Evolutionary conservation across 1,140 invertebrate genomes (phyloP).

Genomic region (Sesamia nonagrioides): DNA sequence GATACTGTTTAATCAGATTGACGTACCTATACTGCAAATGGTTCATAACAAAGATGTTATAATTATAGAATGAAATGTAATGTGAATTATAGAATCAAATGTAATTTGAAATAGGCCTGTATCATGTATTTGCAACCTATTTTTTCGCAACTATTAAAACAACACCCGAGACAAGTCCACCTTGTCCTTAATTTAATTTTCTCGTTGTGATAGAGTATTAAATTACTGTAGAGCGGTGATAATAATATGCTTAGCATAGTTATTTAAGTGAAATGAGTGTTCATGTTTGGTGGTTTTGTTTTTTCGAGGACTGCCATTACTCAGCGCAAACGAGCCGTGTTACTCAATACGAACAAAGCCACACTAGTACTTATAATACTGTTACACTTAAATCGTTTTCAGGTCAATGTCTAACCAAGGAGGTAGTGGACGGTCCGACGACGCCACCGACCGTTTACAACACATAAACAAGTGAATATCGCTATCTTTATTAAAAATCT

Average conservation of each 20-base stretch:
- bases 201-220: constrained; percentile 29
- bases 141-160: constrained; percentile 23
- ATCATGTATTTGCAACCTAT: background rate
- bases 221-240: constrained; percentile 29
- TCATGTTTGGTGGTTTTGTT: constrained; percentile 51
- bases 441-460: constrained; percentile 35
- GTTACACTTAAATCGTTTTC: constrained; percentile 63
- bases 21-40: too few relatives aligned
- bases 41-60: background rate
- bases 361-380: constrained; percentile 51
- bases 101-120: background rate
- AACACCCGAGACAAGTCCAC: constrained; percentile 28
- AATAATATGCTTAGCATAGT: constrained; percentile 39
- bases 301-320: constrained; percentile 54
- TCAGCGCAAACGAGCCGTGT: constrained; percentile 47
- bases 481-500: constrained; percentile 50
- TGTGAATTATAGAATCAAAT: background rate
- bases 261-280: constrained; percentile 48
- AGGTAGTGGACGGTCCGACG: constrained; percentile 30
- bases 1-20: background rate
- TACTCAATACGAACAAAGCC: constrained; percentile 57
- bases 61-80: background rate
- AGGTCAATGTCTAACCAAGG: constrained; percentile 62
- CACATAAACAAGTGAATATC: constrained; percentile 37
- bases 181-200: constrained; percentile 42